Evolutionary conservation across 53 echinoderm and acorn worm species (phyloP).

Genomic region (Actinopyga echinites): DNA sequence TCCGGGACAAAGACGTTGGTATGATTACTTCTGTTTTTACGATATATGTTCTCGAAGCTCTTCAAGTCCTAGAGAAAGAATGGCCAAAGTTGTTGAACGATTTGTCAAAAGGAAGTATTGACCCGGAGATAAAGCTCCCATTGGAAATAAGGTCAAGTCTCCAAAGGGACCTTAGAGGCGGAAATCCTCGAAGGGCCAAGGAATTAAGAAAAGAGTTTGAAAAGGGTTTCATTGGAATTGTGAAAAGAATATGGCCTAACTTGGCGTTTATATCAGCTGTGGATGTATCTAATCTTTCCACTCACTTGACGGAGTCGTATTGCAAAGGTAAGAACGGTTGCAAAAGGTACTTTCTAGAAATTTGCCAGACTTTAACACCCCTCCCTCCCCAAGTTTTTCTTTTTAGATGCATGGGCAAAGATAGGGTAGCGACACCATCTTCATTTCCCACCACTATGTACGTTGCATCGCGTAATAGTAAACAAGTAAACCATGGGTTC

Average conservation of each 20-base stretch:
- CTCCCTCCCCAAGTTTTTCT: no score
- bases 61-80: neutral
- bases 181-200: neutral
- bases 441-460: no score
- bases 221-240: neutral
- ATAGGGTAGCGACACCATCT: no score
- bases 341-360: no score
- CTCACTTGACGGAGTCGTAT: neutral
- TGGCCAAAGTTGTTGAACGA: neutral
- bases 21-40: neutral
- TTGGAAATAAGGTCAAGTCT: neutral
- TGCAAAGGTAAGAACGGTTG: neutral
- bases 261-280: neutral
- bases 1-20: neutral
- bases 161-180: neutral
- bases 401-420: no score
- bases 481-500: no score
- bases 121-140: neutral
- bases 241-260: neutral
- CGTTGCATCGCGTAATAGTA: no score
- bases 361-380: no score
- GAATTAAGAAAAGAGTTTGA: neutral
- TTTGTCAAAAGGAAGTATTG: neutral
- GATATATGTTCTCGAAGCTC: neutral
- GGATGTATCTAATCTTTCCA: neutral